phyloP scores from a whole-genome alignment of 2,888 invertebrate genomes.

The Leptinotarsa tumamoca region DNA sequence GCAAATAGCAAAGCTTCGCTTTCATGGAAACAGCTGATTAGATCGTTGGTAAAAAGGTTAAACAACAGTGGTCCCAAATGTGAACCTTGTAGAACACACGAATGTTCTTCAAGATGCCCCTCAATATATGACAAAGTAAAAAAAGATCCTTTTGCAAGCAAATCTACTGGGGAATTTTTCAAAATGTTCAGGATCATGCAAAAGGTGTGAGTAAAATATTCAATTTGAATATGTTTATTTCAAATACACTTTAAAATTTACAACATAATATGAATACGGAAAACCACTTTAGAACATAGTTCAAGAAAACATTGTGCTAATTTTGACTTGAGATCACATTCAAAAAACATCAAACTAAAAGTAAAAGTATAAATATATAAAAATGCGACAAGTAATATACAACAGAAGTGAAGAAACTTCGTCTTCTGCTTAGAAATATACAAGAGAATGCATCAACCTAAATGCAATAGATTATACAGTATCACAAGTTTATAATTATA shows the following conservation, averaged over 20 bases:
- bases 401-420: slow-evolving; percentile 31
- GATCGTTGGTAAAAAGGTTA: too few species aligned
- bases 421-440: slow-evolving; percentile 32
- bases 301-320: slow-evolving; percentile 57
- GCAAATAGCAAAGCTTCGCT: too few species aligned
- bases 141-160: too few species aligned
- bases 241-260: slow-evolving; percentile 65
- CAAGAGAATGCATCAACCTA: slow-evolving; percentile 42
- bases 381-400: slow-evolving; percentile 40
- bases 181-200: too few species aligned
- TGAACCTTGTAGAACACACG: too few species aligned
- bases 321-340: slow-evolving; percentile 61
- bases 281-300: slow-evolving; percentile 50
- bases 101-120: too few species aligned
- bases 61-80: too few species aligned
- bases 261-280: slow-evolving; percentile 55
- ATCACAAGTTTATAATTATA: slow-evolving; percentile 59
- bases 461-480: slow-evolving; percentile 52
- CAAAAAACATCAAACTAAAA: slow-evolving; percentile 43
- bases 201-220: background rate
- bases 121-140: too few species aligned
- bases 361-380: slow-evolving; percentile 44
- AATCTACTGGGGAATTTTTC: too few species aligned
- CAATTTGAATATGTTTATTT: slow-evolving; percentile 62
- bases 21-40: too few species aligned